A percentile compares a stretch with the other conserved stretches of the same genome.
Conservation (phyloP, 2,888 invertebrate genomes). For the Zonitis immaculata region DNA sequence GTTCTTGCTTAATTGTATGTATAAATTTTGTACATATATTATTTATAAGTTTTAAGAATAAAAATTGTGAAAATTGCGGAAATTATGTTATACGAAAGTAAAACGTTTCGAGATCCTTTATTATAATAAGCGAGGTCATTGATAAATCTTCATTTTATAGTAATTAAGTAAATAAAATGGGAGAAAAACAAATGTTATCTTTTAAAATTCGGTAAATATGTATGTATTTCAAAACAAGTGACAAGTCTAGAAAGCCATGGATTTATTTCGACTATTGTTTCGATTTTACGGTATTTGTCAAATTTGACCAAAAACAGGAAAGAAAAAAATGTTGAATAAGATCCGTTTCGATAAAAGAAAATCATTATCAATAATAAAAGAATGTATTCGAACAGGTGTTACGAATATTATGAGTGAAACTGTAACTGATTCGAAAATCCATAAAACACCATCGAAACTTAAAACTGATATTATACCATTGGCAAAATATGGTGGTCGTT, state of each 20-base stretch:
- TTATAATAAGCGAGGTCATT: too few relatives aligned
- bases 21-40: neutral
- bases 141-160: too few relatives aligned
- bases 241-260: too few relatives aligned
- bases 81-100: too few relatives aligned
- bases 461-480: constrained; percentile 12
- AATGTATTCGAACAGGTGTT: neutral
- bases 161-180: too few relatives aligned
- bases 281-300: neutral
- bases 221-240: too few relatives aligned
- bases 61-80: neutral
- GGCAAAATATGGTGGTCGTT: constrained; percentile 28
- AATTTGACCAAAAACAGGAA: too few relatives aligned
- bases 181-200: too few relatives aligned
- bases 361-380: neutral
- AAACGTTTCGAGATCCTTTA: too few relatives aligned
- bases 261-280: too few relatives aligned
- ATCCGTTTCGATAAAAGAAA: neutral
- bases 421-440: neutral
- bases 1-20: neutral
- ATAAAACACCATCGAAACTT: constrained; percentile 4
- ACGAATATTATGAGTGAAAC: neutral
- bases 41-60: neutral
- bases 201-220: too few relatives aligned
- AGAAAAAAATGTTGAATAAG: neutral